phyloP scores from a whole-genome alignment of 1,140 invertebrate species.

The Bombus confusus region DNA sequence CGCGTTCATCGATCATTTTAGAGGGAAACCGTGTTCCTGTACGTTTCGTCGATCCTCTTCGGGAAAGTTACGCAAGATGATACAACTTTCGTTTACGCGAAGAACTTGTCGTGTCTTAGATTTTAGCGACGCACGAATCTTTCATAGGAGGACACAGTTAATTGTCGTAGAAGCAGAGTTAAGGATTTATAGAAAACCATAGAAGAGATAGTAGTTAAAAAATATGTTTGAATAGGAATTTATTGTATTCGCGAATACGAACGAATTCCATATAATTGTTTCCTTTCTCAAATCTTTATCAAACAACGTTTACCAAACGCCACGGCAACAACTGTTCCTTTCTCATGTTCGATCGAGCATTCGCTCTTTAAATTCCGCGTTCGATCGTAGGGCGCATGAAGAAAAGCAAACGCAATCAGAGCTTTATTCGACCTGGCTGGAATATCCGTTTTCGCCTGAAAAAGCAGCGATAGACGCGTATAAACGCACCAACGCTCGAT shows the following conservation, averaged over 20 bases:
- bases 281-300: neutral
- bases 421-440: neutral
- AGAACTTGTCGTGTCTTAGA: neutral
- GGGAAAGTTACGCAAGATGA: slow-evolving; percentile 1
- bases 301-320: neutral
- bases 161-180: neutral
- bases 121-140: neutral
- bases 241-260: no score
- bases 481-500: neutral
- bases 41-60: neutral
- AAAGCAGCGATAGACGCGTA: neutral
- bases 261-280: neutral
- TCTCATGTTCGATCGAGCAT: neutral
- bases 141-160: neutral
- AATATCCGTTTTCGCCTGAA: neutral
- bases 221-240: no score
- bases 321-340: neutral
- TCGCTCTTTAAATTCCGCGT: neutral
- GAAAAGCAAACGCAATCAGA: slow-evolving; percentile 16
- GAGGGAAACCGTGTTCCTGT: neutral
- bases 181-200: no score
- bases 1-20: slow-evolving; percentile 30
- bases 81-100: neutral
- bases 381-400: neutral
- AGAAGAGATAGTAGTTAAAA: no score